Conservation (phyloP, 2,797 vertebrate species). For the Labeo calbasu region DNA sequence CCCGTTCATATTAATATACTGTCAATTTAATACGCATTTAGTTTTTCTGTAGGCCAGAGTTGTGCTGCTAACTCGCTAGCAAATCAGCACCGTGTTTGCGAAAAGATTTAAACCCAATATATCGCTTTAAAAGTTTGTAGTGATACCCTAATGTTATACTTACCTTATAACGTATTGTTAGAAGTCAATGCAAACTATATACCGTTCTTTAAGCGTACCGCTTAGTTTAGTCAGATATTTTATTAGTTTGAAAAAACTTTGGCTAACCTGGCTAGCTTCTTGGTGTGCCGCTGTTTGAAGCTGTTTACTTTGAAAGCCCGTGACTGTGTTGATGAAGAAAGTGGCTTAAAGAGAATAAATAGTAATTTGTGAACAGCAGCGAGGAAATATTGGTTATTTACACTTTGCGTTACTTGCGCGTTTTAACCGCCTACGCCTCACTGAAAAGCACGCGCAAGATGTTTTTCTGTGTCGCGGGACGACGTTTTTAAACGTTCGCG, state of each 20-base stretch:
- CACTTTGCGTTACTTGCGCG: neutral
- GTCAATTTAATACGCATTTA: neutral
- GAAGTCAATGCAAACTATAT: neutral
- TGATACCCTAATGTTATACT: neutral
- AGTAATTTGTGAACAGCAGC: neutral
- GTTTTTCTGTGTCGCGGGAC: neutral
- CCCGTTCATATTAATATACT: neutral
- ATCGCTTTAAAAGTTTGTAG: neutral
- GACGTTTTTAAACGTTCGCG: neutral
- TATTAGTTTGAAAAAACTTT: slow-evolving; percentile 27
- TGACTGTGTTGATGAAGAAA: neutral
- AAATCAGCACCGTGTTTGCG: slow-evolving; percentile 12
- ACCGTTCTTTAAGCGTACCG: neutral
- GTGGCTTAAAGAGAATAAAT: too few relatives aligned
- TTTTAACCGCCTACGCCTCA: slow-evolving; percentile 1
- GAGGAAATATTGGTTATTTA: neutral
- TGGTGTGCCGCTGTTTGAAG: neutral
- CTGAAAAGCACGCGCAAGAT: slow-evolving; percentile 21
- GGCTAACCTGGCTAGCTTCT: slow-evolving; percentile 24
- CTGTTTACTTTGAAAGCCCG: neutral
- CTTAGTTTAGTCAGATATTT: neutral
- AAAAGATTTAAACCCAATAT: neutral
- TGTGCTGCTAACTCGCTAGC: slow-evolving; percentile 37
- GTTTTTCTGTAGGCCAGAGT: slow-evolving; percentile 29
- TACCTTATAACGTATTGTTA: neutral